A percentile compares a stretch with the other conserved stretches of the same genome.
phyloP scores from a whole-genome alignment of 2,113 vertebrate species.

The Hepsetus odoe region DNA sequence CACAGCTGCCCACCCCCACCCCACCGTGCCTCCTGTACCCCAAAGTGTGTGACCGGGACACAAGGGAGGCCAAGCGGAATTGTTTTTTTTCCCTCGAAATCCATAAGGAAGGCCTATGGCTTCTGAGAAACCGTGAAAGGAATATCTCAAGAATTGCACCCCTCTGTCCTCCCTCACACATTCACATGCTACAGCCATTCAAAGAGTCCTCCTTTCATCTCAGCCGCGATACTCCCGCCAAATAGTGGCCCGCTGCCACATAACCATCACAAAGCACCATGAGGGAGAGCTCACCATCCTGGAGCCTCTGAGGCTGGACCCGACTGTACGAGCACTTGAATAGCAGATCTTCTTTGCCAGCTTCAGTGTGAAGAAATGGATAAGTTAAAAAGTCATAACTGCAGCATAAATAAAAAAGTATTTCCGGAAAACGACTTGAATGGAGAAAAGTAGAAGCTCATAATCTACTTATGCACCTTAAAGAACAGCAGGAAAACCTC shows the following conservation, averaged over 20 bases:
- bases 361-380: too few species aligned
- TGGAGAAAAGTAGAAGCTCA: too few species aligned
- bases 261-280: not conserved
- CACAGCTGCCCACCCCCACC: too few species aligned
- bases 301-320: not conserved
- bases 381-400: too few species aligned
- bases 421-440: too few species aligned
- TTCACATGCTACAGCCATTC: conserved; percentile 1
- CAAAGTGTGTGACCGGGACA: not conserved
- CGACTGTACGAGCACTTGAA: not conserved
- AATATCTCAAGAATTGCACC: not conserved
- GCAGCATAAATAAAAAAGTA: too few species aligned
- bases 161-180: not conserved
- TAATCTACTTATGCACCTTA: too few species aligned
- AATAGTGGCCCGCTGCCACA: not conserved
- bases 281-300: not conserved
- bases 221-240: not conserved
- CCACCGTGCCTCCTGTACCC: not conserved
- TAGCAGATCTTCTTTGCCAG: not conserved
- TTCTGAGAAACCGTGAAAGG: conserved; percentile 20
- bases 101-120: not conserved
- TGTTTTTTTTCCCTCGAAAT: conserved; percentile 12
- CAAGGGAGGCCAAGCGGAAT: not conserved
- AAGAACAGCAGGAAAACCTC: too few species aligned
- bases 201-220: conserved; percentile 1